These are phyloP conservation scores for Balaenoptera acutorostrata DNA, from an alignment of 2,113 vertebrate genomes.

Conservation along the genomic window DNA sequence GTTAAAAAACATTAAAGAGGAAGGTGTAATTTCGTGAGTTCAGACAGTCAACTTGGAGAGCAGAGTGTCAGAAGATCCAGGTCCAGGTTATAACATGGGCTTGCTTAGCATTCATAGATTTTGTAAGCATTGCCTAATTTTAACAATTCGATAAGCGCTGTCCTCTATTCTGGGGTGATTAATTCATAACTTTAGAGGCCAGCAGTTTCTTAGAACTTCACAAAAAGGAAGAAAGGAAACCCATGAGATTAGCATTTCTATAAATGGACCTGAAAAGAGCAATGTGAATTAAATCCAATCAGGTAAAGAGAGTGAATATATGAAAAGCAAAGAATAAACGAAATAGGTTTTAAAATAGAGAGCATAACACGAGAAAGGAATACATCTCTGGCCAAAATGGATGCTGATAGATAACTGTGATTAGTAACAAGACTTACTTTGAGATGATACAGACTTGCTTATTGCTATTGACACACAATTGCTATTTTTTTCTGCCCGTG, in stretches of 20 bases:
- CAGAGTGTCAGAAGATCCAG: neutral
- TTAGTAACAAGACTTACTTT: neutral
- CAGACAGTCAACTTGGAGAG: neutral
- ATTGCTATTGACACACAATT: neutral
- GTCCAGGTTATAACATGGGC: neutral
- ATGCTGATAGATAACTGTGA: neutral
- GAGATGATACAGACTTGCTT: neutral
- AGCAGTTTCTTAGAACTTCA: constrained; percentile 2
- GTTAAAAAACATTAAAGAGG: neutral
- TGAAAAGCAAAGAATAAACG: constrained; percentile 4
- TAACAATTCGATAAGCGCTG: neutral
- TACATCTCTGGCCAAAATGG: neutral
- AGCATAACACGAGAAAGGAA: neutral
- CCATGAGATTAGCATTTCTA: constrained; percentile 32
- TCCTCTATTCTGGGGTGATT: constrained; percentile 5
- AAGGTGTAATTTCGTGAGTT: neutral
- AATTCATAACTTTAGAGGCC: constrained; percentile 12
- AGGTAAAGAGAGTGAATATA: neutral
- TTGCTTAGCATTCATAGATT: neutral
- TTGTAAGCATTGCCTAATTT: neutral
- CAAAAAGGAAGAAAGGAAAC: constrained; percentile 35
- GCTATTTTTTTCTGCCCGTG: neutral
- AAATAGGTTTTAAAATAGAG: neutral
- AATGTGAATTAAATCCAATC: constrained; percentile 35
- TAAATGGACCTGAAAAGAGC: constrained; percentile 31